phyloP scores from a whole-genome alignment of 2,888 invertebrate species.

The Meloe dianella region DNA sequence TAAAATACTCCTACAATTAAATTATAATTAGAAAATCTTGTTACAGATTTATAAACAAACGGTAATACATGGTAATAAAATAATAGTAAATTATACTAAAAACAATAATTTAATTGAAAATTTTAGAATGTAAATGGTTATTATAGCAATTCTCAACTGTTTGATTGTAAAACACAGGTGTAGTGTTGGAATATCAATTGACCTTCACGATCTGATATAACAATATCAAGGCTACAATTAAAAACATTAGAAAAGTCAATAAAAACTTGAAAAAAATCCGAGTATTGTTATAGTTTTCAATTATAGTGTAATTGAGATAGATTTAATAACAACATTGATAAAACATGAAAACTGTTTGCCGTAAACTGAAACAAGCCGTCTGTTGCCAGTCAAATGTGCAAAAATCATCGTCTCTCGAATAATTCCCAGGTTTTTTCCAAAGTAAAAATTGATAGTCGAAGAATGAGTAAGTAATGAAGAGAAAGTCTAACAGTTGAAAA shows the following conservation, averaged over 20 bases:
- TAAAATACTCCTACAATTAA: background rate
- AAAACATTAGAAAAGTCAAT: conserved; percentile 1
- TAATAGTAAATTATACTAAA: background rate
- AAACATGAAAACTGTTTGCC: background rate
- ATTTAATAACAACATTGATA: background rate
- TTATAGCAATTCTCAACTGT: conserved; percentile 18
- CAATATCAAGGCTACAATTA: conserved; percentile 29
- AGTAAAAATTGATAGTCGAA: background rate
- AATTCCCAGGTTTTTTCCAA: too few species aligned
- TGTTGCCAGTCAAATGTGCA: too few species aligned
- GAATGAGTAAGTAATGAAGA: background rate
- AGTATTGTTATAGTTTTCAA: background rate
- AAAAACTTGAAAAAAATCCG: background rate
- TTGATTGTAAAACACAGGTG: conserved; percentile 27
- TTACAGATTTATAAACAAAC: background rate
- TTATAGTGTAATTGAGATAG: background rate
- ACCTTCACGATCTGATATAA: conserved; percentile 32
- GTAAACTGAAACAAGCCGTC: too few species aligned
- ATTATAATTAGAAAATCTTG: background rate
- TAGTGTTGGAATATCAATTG: conserved; percentile 25
- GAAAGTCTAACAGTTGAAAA: conserved; percentile 1
- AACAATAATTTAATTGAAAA: conserved; percentile 11
- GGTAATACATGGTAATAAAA: background rate
- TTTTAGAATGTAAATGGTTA: conserved; percentile 19
- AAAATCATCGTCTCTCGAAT: too few species aligned